Percentiles rank a stretch among this genome's conserved stretches.
phyloP scores from a whole-genome alignment of 2,888 invertebrate species.

The Clepsis dumicolana region DNA sequence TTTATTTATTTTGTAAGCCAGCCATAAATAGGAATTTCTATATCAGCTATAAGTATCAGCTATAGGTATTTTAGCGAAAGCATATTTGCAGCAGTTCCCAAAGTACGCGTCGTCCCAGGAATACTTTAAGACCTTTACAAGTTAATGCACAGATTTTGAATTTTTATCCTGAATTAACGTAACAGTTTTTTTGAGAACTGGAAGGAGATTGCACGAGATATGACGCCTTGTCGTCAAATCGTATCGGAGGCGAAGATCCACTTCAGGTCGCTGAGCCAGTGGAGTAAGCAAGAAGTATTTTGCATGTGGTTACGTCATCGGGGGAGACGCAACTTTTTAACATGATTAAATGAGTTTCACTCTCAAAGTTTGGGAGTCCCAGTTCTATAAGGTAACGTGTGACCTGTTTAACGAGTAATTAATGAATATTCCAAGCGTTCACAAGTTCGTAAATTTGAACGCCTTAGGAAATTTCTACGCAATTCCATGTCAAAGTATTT shows the following conservation, averaged over 20 bases:
- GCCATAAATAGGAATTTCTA: too few species aligned
- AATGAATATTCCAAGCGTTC: conserved; percentile 4
- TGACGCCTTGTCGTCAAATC: too few species aligned
- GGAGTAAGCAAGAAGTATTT: too few species aligned
- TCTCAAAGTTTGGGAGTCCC: not conserved
- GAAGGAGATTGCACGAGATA: too few species aligned
- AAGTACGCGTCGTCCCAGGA: not conserved
- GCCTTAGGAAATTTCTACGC: not conserved
- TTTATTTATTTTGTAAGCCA: too few species aligned
- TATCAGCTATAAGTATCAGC: not conserved
- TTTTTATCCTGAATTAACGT: not conserved
- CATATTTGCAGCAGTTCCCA: conserved; percentile 1
- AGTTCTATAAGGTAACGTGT: not conserved
- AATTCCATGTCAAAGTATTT: conserved; percentile 5
- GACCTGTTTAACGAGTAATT: conserved; percentile 8
- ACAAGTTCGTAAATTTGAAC: not conserved
- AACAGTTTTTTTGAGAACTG: too few species aligned
- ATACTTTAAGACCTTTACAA: not conserved
- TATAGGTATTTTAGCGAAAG: not conserved
- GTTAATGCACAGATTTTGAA: not conserved
- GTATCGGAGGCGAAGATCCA: too few species aligned
- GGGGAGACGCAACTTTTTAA: not conserved
- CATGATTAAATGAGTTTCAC: not conserved
- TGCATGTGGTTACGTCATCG: too few species aligned
- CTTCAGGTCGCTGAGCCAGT: not conserved